Conservation (phyloP, 2,797 vertebrate genomes). For the Petrocephalus schoutedeni region DNA sequence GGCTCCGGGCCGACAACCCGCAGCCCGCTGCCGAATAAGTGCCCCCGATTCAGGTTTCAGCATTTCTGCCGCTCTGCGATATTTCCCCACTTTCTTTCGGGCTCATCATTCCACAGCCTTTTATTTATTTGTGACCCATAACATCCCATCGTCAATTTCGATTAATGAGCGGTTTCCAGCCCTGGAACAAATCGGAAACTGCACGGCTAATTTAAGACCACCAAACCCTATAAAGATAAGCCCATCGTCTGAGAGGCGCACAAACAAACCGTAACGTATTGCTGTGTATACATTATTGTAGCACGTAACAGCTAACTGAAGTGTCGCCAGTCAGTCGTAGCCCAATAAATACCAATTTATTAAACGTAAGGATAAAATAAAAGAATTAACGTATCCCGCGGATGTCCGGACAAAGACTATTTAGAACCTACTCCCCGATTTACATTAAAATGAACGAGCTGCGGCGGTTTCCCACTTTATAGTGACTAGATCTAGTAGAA, state of each 20-base stretch:
- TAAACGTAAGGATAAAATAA: not conserved
- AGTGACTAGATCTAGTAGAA: not conserved
- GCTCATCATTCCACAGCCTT: not conserved
- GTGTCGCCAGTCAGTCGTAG: not conserved
- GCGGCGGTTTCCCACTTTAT: not conserved
- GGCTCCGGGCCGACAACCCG: not conserved
- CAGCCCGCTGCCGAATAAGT: not conserved
- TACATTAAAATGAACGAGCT: not conserved
- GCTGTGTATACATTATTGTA: not conserved
- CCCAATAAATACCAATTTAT: not conserved
- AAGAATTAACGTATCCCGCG: not conserved
- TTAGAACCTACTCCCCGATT: not conserved
- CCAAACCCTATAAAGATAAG: not conserved
- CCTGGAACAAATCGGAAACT: not conserved
- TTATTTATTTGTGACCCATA: not conserved
- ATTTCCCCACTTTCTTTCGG: not conserved
- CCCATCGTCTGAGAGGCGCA: not conserved
- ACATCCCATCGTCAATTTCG: not conserved
- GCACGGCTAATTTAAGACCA: not conserved
- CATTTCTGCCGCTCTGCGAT: not conserved
- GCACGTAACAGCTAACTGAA: not conserved
- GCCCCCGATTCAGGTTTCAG: not conserved
- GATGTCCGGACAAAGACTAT: not conserved
- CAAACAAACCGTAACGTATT: not conserved
- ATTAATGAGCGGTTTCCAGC: not conserved